Base-by-base conservation (phyloP, 2,888 invertebrate species). In the Drosophila ochracea region DNA sequence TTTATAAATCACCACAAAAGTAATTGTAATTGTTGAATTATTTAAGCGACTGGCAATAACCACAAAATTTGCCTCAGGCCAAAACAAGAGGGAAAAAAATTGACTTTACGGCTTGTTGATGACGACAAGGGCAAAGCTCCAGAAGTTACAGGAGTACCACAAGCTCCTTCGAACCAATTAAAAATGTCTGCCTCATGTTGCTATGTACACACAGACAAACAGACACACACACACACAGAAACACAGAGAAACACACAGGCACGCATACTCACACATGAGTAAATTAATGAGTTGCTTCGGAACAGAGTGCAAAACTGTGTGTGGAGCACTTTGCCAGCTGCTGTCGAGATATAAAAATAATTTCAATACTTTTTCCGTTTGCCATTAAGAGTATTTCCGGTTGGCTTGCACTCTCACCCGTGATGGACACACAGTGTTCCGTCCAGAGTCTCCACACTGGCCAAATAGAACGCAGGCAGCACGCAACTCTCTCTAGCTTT, bases 361-460 rank as follows among this genome's bases (percentile, higher is more conserved):
- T 90, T 84, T 88, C 84, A 83, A 88, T 90, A 81, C 88, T 75
- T 81, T 84, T 88, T 86, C 83, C 89, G 81, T 80, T 79, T 70
- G 78, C 88, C 82, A 88, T 90, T 89, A 90, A 89, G 80, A 75
- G 72, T 64, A 82, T 80, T 88, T 90, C 87, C 90, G 77, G 60
- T 58, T 71, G 77, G 59, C 41, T 21, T 7, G 4, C 1, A 28
- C 2, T 54, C 33, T 13, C 43, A 13, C 43, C 21, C 21, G 3
- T n/a, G 21, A 63, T 65, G 76, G 79, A 73, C 78, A 66, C 70
- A 74, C 78, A 81, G 71, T 68, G 71, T 68, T 83, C 80, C 85
- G 78, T 61, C 35, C 60, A 39, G 28, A 62, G 68, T 68, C 66
- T 47, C 49, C 55, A 50, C 47, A 7, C 72, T 39, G 54, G 41